Conservation (phyloP, 2,113 vertebrate species). For the Calyptommatus sinebrachiatus region DNA sequence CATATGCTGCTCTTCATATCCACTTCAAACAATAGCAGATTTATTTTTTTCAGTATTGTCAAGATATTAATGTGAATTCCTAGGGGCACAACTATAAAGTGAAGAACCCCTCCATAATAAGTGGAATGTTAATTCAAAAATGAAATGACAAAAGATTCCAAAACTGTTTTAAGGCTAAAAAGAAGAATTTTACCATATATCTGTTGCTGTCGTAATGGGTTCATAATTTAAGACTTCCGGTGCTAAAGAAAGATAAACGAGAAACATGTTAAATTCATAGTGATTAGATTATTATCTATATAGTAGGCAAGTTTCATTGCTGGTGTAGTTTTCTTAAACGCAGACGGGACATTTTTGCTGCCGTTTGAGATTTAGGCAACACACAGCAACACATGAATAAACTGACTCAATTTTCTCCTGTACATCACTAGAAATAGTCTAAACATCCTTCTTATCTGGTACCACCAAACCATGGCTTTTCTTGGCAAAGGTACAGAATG, state of each 20-base stretch:
- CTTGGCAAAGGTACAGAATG: too few species aligned
- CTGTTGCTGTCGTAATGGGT: conserved; percentile 95
- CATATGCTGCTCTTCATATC: background rate
- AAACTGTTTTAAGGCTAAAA: conserved; percentile 6
- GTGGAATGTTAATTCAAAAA: background rate
- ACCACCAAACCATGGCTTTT: too few species aligned
- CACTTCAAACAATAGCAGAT: background rate
- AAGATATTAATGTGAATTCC: background rate
- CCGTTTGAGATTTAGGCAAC: background rate
- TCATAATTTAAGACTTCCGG: conserved; percentile 97
- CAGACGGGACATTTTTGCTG: background rate
- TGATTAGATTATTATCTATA: background rate
- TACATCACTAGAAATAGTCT: background rate
- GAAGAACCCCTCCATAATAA: background rate
- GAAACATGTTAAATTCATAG: conserved; percentile 29
- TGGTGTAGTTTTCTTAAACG: background rate
- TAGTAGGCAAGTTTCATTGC: conserved; percentile 11
- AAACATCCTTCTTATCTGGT: background rate
- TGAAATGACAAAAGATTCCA: background rate
- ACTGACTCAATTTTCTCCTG: background rate
- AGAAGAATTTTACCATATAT: conserved; percentile 85
- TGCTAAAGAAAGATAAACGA: conserved; percentile 70
- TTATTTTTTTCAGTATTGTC: background rate
- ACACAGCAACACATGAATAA: background rate
- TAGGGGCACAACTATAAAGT: background rate